Evolutionary conservation across 2,888 invertebrate genomes (phyloP).

Genomic region (Amblyteles armatorius): DNA sequence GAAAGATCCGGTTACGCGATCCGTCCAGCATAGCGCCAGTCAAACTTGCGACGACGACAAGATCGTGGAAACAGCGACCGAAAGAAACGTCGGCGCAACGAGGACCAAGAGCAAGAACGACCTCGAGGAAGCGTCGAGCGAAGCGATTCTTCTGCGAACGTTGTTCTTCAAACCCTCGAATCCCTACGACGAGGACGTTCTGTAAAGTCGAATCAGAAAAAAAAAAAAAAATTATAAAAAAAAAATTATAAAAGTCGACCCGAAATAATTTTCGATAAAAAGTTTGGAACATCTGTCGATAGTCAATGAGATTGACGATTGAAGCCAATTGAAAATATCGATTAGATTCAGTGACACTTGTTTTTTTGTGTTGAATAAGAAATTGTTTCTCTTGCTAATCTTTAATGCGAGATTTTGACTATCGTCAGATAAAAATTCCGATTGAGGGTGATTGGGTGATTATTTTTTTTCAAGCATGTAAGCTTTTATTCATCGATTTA

Average conservation of each 20-base stretch:
- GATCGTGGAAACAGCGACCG: constrained; percentile 18
- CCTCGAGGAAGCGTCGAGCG: constrained; percentile 72
- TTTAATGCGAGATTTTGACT: neutral
- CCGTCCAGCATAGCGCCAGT: constrained; percentile 55
- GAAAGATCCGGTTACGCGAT: constrained; percentile 62
- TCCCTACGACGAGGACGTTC: constrained; percentile 69
- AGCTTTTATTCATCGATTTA: constrained; percentile 84
- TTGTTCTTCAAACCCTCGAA: constrained; percentile 74
- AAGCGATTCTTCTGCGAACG: constrained; percentile 73
- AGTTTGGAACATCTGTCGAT: no score
- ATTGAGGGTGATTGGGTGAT: neutral
- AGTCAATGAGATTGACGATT: neutral
- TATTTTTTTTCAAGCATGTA: constrained; percentile 77
- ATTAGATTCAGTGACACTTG: neutral
- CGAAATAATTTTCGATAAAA: no score
- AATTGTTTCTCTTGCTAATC: neutral
- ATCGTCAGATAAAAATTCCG: constrained; percentile 2
- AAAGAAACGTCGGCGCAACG: neutral
- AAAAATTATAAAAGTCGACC: neutral
- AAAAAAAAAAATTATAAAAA: neutral
- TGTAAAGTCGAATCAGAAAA: constrained; percentile 1
- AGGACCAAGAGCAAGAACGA: constrained; percentile 72
- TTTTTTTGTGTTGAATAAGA: neutral
- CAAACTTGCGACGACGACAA: constrained; percentile 35
- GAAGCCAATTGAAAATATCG: neutral